Evolutionary conservation across 2,797 vertebrate species (phyloP).

Genomic region (Sebastes paucispinis): DNA sequence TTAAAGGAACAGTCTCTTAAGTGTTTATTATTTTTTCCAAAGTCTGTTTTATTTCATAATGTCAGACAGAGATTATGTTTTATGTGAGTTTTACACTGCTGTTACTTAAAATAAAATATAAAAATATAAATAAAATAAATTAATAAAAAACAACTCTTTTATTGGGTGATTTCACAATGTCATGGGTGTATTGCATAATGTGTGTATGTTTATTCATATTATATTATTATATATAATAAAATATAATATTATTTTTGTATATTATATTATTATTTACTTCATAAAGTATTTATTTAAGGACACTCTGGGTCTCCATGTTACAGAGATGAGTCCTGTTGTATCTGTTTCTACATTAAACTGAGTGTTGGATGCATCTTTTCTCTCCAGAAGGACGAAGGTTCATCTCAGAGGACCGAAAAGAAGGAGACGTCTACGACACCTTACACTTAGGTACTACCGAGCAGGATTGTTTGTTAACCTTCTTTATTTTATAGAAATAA

Average conservation of each 20-base stretch:
- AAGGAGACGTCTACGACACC: slow-evolving; percentile 84
- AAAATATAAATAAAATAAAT: too few species aligned
- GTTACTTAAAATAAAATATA: not conserved
- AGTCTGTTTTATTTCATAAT: not conserved
- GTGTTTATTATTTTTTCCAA: not conserved
- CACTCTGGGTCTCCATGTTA: not conserved
- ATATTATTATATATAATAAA: too few species aligned
- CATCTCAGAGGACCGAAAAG: slow-evolving; percentile 89
- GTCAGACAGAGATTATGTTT: too few species aligned
- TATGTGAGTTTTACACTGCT: not conserved
- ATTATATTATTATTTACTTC: not conserved
- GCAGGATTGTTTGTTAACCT: too few species aligned
- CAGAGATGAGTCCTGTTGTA: not conserved
- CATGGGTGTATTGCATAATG: not conserved
- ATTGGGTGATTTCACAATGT: not conserved
- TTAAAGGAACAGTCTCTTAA: too few species aligned
- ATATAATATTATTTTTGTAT: too few species aligned
- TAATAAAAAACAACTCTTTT: too few species aligned
- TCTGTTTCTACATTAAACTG: not conserved
- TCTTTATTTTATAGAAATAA: too few species aligned
- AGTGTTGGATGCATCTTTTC: not conserved
- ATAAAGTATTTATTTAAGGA: not conserved
- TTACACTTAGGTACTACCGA: slow-evolving; percentile 83
- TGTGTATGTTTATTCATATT: not conserved
- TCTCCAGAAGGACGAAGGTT: slow-evolving; percentile 90